Evolutionary conservation across 2,113 vertebrate genomes (phyloP), one percentile per base, ranked within the genome.

Genomic region (Calyptommatus sinebrachiatus): DNA sequence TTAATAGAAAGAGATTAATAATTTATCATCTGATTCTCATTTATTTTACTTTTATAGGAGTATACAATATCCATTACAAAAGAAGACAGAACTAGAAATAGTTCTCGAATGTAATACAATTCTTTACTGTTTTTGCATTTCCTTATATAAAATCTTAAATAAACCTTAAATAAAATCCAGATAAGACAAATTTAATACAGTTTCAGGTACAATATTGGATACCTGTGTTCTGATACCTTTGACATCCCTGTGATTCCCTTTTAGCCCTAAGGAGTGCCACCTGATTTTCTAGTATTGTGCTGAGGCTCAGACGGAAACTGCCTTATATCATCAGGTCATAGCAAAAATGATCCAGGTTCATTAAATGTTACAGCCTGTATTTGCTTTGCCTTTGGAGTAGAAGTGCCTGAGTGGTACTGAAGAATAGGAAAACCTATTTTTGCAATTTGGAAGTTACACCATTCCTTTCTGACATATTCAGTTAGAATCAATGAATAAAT

Each of bases 251-350:
- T 57, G 78, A 63, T 77, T 76, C 6, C 4, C 16, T 65, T 88
- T 76, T 69, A 73, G 6, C 16, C 1, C 2, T 21, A 61, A 68
- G 4, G 1, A 68, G 73, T 45, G 8, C 71, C 71, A 83, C 45
- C 71, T 79, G 66, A 75, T 63, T 1, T 3, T 77, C 73, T 35
- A 4, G 10, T 24, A 78, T 68, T 66, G 1, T 71, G 5, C 46
- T 26, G 29, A 4, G 9, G 28, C 20, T 28, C 8, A 1, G 0
- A 63, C 7, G 63, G 0, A 1, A 69, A 0, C 0, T 65, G 35
- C 63, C 53, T 53, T 6, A 8, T 60, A 62, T 75, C 74, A 82
- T 78, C 1, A 72, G 18, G 20, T 79, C 69, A 60, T 48, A 72
- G 50, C 74, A 53, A 74, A 73, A 74, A n/a, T 16, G 61, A 50